Evolutionary conservation across 2,113 vertebrate species (phyloP).

Genomic region (Pungitius pungitius): DNA sequence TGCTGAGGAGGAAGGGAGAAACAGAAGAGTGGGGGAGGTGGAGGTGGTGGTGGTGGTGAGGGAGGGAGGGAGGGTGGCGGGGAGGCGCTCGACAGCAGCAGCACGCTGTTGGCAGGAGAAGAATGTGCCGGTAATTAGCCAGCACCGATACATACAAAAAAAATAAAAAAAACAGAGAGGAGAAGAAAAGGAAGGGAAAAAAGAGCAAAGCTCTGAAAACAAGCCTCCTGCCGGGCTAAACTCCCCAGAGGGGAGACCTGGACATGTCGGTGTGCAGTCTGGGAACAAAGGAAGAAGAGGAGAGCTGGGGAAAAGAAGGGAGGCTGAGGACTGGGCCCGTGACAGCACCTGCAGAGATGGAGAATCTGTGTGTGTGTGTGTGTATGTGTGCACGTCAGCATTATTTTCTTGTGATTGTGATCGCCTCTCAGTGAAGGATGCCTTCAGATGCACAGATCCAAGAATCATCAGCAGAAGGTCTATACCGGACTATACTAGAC

Average conservation of each 20-base stretch:
- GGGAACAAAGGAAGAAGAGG: conserved; percentile 79
- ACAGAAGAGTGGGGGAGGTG: conserved; percentile 50
- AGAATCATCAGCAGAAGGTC: conserved; percentile 35
- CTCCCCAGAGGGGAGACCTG: conserved; percentile 79
- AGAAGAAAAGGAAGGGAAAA: conserved; percentile 61
- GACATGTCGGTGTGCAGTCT: conserved; percentile 78
- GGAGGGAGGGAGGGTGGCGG: conserved; percentile 27
- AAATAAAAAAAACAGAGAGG: conserved; percentile 68
- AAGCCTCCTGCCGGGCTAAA: conserved; percentile 78
- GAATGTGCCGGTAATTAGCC: conserved; percentile 78
- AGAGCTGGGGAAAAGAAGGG: conserved; percentile 63
- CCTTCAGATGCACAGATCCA: conserved; percentile 54
- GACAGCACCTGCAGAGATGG: conserved; percentile 72
- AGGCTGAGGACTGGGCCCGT: conserved; percentile 71
- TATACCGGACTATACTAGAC: not conserved
- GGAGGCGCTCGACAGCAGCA: conserved; percentile 72
- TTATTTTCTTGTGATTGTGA: conserved; percentile 60
- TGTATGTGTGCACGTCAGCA: conserved; percentile 37
- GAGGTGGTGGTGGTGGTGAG: conserved; percentile 9
- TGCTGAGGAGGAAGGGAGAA: conserved; percentile 61
- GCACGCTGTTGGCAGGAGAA: conserved; percentile 74
- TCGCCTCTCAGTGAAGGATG: conserved; percentile 46
- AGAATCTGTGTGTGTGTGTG: conserved; percentile 38
- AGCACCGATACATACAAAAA: conserved; percentile 77
- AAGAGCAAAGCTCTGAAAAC: conserved; percentile 77